Conservation (phyloP, 2,797 vertebrate species). For the Macropodus opercularis region DNA sequence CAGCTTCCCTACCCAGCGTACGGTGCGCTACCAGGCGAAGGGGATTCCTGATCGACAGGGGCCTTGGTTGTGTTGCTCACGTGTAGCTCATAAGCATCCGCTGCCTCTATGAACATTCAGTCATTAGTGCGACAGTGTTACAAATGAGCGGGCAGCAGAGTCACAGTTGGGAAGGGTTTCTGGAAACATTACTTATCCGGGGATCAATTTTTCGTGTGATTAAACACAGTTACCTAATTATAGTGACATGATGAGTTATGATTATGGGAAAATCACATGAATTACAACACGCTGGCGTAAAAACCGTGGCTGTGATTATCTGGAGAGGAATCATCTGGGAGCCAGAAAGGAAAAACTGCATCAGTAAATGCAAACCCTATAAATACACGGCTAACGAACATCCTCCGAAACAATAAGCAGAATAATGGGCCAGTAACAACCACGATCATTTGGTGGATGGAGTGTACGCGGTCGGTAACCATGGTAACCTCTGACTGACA, state of each 20-base stretch:
- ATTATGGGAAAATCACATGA: slow-evolving; percentile 68
- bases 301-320: slow-evolving; percentile 62
- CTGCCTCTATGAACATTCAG: slow-evolving; percentile 10
- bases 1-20: slow-evolving; percentile 40
- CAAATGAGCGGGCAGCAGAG: slow-evolving; percentile 46
- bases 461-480: background rate
- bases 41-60: slow-evolving; percentile 47
- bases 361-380: slow-evolving; percentile 69
- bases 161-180: slow-evolving; percentile 47
- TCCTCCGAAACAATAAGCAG: slow-evolving; percentile 38
- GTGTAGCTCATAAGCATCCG: too few relatives aligned
- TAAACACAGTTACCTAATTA: slow-evolving; percentile 78
- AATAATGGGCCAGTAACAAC: too few relatives aligned
- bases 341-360: slow-evolving; percentile 40
- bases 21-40: slow-evolving; percentile 29
- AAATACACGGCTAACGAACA: slow-evolving; percentile 66
- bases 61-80: slow-evolving; percentile 19
- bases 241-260: slow-evolving; percentile 70
- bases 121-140: slow-evolving; percentile 40
- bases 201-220: slow-evolving; percentile 78
- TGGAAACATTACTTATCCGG: slow-evolving; percentile 64
- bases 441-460: background rate
- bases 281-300: slow-evolving; percentile 50
- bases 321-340: slow-evolving; percentile 54
- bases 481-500: slow-evolving; percentile 24